Conservation (phyloP, 2,888 invertebrate genomes). For the Podabrus alpinus region DNA sequence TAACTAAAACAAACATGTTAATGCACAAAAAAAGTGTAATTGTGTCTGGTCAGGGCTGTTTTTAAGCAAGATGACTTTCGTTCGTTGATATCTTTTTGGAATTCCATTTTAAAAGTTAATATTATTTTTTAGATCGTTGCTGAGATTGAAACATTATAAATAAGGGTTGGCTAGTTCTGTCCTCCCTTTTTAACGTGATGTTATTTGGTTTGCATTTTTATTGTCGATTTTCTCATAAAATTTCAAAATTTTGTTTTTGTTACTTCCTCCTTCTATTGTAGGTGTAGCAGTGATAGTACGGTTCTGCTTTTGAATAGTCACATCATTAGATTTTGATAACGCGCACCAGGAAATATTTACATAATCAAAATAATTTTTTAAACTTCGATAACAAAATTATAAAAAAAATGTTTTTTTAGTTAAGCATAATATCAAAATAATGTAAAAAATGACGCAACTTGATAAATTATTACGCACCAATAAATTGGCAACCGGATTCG, state of each 20-base stretch:
- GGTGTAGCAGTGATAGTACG: background rate
- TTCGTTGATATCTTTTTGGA: background rate
- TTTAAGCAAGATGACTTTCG: conserved; percentile 16
- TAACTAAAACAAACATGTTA: conserved; percentile 30
- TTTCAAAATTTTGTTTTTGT: background rate
- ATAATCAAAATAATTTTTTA: background rate
- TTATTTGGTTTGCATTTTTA: no score
- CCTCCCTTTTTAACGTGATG: no score
- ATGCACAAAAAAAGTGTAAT: conserved; percentile 46
- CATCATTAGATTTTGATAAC: background rate
- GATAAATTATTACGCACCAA: background rate
- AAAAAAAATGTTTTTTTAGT: no score
- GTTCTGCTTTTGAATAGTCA: no score
- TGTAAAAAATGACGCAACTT: background rate
- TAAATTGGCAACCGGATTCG: no score
- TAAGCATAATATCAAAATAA: no score
- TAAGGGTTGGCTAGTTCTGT: conserved; percentile 17
- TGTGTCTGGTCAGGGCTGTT: conserved; percentile 54
- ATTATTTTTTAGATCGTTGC: background rate
- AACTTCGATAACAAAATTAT: background rate
- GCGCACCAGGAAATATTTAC: background rate
- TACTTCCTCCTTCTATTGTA: no score
- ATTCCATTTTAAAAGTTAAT: background rate
- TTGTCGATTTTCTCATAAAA: no score
- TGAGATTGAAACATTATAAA: background rate